phyloP scores from a whole-genome alignment of 2,113 vertebrate species.

The Gambusia affinis region DNA sequence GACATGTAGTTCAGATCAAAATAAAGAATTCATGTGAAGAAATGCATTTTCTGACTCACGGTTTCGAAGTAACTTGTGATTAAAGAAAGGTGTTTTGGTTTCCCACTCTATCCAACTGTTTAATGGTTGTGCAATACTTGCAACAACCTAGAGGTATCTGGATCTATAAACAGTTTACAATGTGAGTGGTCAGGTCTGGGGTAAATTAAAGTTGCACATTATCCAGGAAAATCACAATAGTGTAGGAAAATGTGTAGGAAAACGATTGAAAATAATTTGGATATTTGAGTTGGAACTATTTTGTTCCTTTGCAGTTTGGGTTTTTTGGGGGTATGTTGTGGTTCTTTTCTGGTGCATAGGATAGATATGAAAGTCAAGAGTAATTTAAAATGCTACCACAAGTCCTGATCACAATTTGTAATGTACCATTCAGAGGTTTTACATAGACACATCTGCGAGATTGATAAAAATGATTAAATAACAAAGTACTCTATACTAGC shows the following conservation, averaged over 20 bases:
- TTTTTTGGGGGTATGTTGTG: background rate
- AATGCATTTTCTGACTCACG: background rate
- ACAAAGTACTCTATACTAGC: no score
- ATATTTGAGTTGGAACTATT: background rate
- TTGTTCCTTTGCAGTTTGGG: no score
- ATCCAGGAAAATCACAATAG: background rate
- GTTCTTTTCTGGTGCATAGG: background rate
- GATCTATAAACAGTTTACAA: background rate
- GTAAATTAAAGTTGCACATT: background rate
- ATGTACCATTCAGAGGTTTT: no score
- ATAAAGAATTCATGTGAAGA: background rate
- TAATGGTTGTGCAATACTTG: background rate
- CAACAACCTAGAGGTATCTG: background rate
- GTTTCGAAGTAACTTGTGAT: background rate
- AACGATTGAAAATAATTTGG: background rate
- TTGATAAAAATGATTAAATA: no score
- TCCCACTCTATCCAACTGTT: background rate
- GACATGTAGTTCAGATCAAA: background rate
- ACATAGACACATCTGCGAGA: no score
- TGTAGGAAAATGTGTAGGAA: background rate
- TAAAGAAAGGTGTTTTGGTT: background rate
- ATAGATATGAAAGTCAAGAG: background rate
- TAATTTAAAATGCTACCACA: background rate
- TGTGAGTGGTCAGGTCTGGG: background rate
- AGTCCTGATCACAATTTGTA: background rate